A percentile compares a stretch with the other conserved stretches of the same genome.
These are phyloP conservation scores for Arrhamphus sclerolepis DNA, from an alignment of 2,797 vertebrate species.

Conservation along the genomic window DNA sequence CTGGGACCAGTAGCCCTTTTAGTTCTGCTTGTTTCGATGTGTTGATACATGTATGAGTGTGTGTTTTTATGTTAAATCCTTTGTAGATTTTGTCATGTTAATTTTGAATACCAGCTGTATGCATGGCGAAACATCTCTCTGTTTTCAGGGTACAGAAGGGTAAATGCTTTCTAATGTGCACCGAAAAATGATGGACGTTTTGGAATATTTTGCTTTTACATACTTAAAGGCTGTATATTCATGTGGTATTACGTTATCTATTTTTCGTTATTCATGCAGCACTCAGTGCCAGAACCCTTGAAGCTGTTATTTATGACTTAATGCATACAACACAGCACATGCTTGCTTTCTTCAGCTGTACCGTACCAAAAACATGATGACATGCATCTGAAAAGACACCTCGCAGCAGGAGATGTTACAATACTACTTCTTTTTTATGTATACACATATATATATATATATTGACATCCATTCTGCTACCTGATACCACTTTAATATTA, in stretches of 20 bases:
- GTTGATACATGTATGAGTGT: neutral
- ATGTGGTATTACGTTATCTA: constrained; percentile 9
- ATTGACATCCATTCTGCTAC: no score
- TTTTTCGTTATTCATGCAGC: constrained; percentile 16
- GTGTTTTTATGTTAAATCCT: neutral
- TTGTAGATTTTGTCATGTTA: neutral
- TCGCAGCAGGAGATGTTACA: neutral
- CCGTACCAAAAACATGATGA: neutral
- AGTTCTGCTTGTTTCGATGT: constrained; percentile 19
- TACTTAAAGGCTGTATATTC: neutral
- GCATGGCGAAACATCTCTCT: neutral
- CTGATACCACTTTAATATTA: no score
- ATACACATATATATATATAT: no score
- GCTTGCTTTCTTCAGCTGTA: neutral
- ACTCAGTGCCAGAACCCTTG: constrained; percentile 1
- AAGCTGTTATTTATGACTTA: constrained; percentile 20
- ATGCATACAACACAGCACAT: constrained; percentile 2
- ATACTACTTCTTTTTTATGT: no score
- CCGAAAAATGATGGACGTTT: neutral
- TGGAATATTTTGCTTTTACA: constrained; percentile 10
- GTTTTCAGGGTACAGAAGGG: neutral
- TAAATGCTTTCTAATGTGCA: constrained; percentile 26
- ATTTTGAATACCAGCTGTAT: no score
- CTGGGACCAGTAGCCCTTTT: constrained; percentile 41
- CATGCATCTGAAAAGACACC: neutral